Evolutionary conservation across 1,140 invertebrate species (phyloP).

Genomic region (silkworm (Bombyx mori)): ASM3026992v2 NC_085116.1:12687001-12687500

Average conservation of each 20-base stretch:
- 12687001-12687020: slow-evolving; percentile 37
- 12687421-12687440: too few species aligned
- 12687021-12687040: slow-evolving; percentile 15
- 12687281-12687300: slow-evolving; percentile 43
- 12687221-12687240: slow-evolving; percentile 33
- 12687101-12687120: slow-evolving; percentile 33
- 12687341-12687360: slow-evolving; percentile 9
- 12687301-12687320: slow-evolving; percentile 18
- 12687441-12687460: too few species aligned
- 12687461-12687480: too few species aligned
- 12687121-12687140: slow-evolving; percentile 22
- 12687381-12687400: slow-evolving; percentile 1
- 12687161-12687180: slow-evolving; percentile 38
- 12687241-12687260: slow-evolving; percentile 12
- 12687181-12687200: slow-evolving; percentile 54
- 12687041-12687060: slow-evolving; percentile 29
- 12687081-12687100: slow-evolving; percentile 40
- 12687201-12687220: slow-evolving; percentile 43
- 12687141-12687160: slow-evolving; percentile 45
- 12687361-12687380: slow-evolving; percentile 14
- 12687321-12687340: slow-evolving; percentile 20
- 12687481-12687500: too few species aligned
- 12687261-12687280: slow-evolving; percentile 21
- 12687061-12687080: slow-evolving; percentile 16
- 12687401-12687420: background rate